These are phyloP conservation scores for Nyctibius grandis DNA, from an alignment of 2,797 vertebrate genomes.

Conservation along the genomic window DNA sequence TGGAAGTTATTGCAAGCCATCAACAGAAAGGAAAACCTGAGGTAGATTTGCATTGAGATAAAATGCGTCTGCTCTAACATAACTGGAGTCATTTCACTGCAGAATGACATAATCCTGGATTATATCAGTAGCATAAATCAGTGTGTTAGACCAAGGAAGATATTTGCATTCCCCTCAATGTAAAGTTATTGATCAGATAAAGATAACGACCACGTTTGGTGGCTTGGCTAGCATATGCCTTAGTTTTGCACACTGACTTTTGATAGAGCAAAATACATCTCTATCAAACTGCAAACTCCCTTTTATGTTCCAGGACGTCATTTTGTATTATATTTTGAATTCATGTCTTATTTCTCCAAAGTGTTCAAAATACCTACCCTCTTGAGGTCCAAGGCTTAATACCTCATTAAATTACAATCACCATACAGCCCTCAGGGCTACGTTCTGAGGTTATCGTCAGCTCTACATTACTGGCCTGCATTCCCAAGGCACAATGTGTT, in stretches of 20 bases:
- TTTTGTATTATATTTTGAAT: not conserved
- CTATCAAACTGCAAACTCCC: not conserved
- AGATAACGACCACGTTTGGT: not conserved
- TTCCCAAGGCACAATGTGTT: not conserved
- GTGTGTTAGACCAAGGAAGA: not conserved
- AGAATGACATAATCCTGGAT: not conserved
- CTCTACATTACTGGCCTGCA: not conserved
- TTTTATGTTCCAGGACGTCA: not conserved
- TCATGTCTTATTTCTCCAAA: not conserved
- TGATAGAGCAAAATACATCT: not conserved
- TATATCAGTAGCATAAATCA: not conserved
- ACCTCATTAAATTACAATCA: not conserved
- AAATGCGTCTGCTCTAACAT: not conserved
- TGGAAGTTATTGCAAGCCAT: slow-evolving; percentile 40
- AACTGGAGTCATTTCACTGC: not conserved
- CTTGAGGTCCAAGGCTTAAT: not conserved
- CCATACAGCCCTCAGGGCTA: not conserved
- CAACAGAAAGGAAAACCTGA: slow-evolving; percentile 22
- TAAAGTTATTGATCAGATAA: not conserved
- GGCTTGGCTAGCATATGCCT: not conserved
- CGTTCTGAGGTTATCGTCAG: not conserved
- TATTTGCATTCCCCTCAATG: not conserved
- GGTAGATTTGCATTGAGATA: not conserved
- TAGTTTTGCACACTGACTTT: not conserved
- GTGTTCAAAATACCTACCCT: not conserved